Percentiles rank a stretch among this genome's conserved stretches.
These are phyloP conservation scores for Temnothorax unifasciatus DNA, from an alignment of 2,888 invertebrate genomes.

Conservation along the genomic window DNA sequence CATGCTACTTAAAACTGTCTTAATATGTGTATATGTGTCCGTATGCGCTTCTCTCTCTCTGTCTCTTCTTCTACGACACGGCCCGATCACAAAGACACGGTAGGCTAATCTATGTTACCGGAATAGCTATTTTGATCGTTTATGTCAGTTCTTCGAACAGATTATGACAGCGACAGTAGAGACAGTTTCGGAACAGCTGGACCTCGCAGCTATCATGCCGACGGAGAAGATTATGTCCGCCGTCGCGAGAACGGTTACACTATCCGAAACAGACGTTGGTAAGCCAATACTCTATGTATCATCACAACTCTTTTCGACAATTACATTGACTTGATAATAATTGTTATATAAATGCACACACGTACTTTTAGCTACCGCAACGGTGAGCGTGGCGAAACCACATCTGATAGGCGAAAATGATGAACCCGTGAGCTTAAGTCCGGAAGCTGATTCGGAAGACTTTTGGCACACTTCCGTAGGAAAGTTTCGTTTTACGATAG, in stretches of 20 bases:
- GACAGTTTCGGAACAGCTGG: slow-evolving; percentile 96
- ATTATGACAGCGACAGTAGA: slow-evolving; percentile 98
- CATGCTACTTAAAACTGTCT: slow-evolving; percentile 75
- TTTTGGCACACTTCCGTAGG: slow-evolving; percentile 98
- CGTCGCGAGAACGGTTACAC: slow-evolving; percentile 94
- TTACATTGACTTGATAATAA: neutral
- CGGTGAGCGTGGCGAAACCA: slow-evolving; percentile 92
- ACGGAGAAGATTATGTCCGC: slow-evolving; percentile 92
- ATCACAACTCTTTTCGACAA: neutral
- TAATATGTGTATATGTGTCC: slow-evolving; percentile 52
- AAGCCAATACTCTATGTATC: slow-evolving; percentile 79
- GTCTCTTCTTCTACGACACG: slow-evolving; percentile 75
- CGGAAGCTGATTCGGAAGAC: slow-evolving; percentile 92
- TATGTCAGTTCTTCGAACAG: slow-evolving; percentile 88
- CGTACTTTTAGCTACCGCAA: slow-evolving; percentile 88
- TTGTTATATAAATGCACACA: neutral
- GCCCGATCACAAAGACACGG: slow-evolving; percentile 78
- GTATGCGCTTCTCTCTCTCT: slow-evolving; percentile 71
- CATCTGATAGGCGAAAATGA: slow-evolving; percentile 93
- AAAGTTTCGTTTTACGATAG: slow-evolving; percentile 96
- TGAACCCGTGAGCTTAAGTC: slow-evolving; percentile 90
- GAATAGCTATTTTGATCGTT: slow-evolving; percentile 83
- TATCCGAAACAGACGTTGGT: slow-evolving; percentile 96
- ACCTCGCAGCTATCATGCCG: slow-evolving; percentile 95
- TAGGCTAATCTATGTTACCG: slow-evolving; percentile 81